phyloP scores from a whole-genome alignment of 2,888 invertebrate genomes.

The Cheilosia grossa region DNA sequence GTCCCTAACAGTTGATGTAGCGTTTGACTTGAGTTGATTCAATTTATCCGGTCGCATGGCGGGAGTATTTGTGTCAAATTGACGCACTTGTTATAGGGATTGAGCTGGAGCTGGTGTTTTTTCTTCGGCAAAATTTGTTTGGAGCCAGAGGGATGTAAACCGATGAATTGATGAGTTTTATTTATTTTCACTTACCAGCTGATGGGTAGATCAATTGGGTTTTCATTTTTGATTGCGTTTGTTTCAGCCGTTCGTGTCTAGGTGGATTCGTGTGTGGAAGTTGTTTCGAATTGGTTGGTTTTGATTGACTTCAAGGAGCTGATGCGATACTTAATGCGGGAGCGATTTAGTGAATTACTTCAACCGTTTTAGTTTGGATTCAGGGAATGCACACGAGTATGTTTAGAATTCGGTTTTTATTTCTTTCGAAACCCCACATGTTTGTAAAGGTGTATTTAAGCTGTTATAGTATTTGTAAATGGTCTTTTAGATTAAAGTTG shows the following conservation, averaged over 20 bases:
- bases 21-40: constrained; percentile 28
- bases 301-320: too few species aligned
- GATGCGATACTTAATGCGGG: too few species aligned
- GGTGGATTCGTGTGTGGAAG: too few species aligned
- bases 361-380: too few species aligned
- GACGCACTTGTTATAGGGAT: constrained; percentile 14
- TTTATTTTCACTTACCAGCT: constrained; percentile 1
- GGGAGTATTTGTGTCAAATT: constrained; percentile 7
- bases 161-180: neutral
- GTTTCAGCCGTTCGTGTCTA: neutral
- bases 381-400: too few species aligned
- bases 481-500: too few species aligned
- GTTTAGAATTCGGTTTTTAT: too few species aligned
- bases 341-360: too few species aligned
- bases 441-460: too few species aligned
- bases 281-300: too few species aligned
- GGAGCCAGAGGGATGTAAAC: neutral
- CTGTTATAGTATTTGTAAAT: too few species aligned
- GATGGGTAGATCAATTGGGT: neutral
- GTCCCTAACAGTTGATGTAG: constrained; percentile 38
- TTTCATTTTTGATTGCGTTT: neutral
- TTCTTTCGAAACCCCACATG: too few species aligned
- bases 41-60: constrained; percentile 1
- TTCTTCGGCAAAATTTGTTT: neutral
- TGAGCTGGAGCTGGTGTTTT: neutral